Evolutionary conservation across 1,140 invertebrate genomes (phyloP).

Genomic region (Acromyrmex charruanus): DNA sequence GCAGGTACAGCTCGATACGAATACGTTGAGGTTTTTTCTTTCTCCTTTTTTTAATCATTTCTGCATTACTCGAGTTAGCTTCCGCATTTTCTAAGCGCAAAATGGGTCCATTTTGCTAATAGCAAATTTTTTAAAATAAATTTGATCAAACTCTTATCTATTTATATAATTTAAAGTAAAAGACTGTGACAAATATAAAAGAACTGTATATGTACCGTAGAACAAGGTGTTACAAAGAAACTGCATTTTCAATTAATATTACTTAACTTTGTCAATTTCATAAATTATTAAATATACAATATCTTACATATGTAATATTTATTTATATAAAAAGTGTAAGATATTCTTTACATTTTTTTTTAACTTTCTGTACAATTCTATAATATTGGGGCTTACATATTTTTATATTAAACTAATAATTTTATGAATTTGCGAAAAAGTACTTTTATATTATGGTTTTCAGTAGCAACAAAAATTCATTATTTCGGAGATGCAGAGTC

Average conservation of each 20-base stretch:
- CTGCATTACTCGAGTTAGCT: background rate
- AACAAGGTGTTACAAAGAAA: background rate
- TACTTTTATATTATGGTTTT: too few species aligned
- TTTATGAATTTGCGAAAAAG: too few species aligned
- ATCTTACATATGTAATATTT: background rate
- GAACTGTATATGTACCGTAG: too few species aligned
- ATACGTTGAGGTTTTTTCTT: conserved; percentile 1
- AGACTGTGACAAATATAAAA: background rate
- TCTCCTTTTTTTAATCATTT: background rate
- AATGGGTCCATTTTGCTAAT: conserved; percentile 17
- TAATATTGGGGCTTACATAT: background rate
- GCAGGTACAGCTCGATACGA: conserved; percentile 27
- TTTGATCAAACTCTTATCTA: background rate
- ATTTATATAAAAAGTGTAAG: background rate
- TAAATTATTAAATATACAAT: background rate
- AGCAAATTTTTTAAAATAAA: conserved; percentile 3
- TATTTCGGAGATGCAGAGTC: background rate
- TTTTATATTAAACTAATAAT: too few species aligned
- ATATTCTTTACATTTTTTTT: background rate
- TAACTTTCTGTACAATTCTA: background rate
- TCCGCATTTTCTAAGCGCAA: background rate
- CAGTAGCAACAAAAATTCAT: background rate
- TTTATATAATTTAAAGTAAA: conserved; percentile 10
- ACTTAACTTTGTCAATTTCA: background rate
- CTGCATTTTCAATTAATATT: conserved; percentile 1